Base-by-base conservation (phyloP, 2,797 vertebrate species). In the Oophaga sylvatica region DNA sequence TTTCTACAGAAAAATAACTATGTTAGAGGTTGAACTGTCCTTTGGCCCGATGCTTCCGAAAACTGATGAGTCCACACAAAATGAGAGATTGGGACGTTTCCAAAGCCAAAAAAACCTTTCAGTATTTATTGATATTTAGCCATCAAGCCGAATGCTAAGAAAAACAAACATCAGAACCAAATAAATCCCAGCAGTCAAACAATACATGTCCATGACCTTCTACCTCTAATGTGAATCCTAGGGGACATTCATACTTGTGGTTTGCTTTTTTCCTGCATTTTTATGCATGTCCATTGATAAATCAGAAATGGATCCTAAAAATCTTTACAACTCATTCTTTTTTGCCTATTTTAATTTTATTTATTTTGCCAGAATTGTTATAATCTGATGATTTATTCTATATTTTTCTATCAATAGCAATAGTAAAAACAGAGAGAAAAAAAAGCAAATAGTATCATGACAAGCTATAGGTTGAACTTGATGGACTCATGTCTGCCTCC, bases 51-150 rank as follows among this genome's bases (percentile, higher is more conserved):
- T 7, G 31, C n/a, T 70, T 83, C 67, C 17, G 12, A 35, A 53
- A 83, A 83, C 11, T 31, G 48, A 53, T 53, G n/a, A 56, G 67
- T 81, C 62, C 78, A 29, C 62, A 65, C 17, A 65, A 81, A 81
- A 31, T 65, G 0, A 19, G 0, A 12, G 71, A 22, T 31, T n/a
- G 53, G 73, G 45, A 53, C n/a, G 73, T 11, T 5, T 53, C 73
- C 2, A 76, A 53, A 53, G 73, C 73, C 45, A 75, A 48, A 0
- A n/a, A 19, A 48, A 76, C 10, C 13, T 2, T 76, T 76, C n/a
- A 53, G 20, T 41, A 48, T 4, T 75, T 71, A 20, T 15, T 19
- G 2, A 48, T 53, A 53, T 76, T 53, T 76, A n/a, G 73, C 22
- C n/a, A 76, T 76, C 45, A 6, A 53, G 45, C 5, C n/a, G 20